A percentile compares a stretch with the other conserved stretches of the same genome.
Evolutionary conservation across 2,797 vertebrate species (phyloP).

Genomic region (Scarus forsteni): DNA sequence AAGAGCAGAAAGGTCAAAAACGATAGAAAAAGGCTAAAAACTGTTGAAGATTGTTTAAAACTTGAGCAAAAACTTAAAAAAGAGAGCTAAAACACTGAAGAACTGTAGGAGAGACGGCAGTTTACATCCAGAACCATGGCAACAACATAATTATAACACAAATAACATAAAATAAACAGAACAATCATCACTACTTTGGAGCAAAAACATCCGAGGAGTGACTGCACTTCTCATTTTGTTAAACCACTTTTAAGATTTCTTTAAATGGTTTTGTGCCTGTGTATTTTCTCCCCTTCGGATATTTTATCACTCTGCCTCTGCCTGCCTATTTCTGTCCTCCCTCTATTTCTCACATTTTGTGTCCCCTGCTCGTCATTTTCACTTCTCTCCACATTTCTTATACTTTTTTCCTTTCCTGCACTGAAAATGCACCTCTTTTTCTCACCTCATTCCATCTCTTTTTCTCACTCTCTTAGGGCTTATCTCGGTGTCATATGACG

Average conservation of each 20-base stretch:
- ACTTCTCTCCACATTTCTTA: slow-evolving; percentile 21
- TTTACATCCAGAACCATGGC: too few species aligned
- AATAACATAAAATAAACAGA: too few species aligned
- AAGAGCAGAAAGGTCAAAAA: too few species aligned
- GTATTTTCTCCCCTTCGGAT: slow-evolving; percentile 29
- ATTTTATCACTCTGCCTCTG: slow-evolving; percentile 43
- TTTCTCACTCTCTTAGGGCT: slow-evolving; percentile 79
- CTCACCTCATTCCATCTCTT: slow-evolving; percentile 46
- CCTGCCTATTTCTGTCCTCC: slow-evolving; percentile 35
- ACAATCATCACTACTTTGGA: neutral
- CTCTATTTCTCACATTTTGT: slow-evolving; percentile 38
- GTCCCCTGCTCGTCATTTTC: slow-evolving; percentile 16
- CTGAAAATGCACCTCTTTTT: slow-evolving; percentile 21
- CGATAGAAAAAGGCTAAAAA: too few species aligned
- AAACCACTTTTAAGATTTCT: slow-evolving; percentile 25
- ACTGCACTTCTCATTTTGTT: slow-evolving; percentile 44
- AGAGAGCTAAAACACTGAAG: too few species aligned
- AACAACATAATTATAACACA: too few species aligned
- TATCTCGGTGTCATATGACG: slow-evolving; percentile 98
- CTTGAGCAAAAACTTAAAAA: too few species aligned
- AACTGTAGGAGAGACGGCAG: too few species aligned
- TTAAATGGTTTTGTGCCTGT: slow-evolving; percentile 48
- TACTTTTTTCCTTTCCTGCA: neutral
- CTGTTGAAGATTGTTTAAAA: too few species aligned
- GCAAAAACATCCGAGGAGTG: slow-evolving; percentile 25